Conservation (phyloP, 2,888 invertebrate species). For the Epinotia brunnichana region DNA sequence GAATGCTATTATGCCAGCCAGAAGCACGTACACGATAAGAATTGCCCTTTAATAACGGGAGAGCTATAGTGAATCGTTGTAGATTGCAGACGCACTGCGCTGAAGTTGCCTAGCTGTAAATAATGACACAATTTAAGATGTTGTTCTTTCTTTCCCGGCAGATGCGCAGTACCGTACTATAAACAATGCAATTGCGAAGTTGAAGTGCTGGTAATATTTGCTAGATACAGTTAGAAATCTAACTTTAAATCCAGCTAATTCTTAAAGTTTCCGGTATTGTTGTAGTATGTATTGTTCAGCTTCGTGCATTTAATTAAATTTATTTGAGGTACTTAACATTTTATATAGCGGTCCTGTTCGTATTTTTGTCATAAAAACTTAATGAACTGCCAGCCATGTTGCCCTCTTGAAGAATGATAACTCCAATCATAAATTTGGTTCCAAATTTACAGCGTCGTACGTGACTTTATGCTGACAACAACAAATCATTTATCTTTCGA, state of each 20-base stretch:
- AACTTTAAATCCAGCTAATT: background rate
- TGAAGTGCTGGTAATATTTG: constrained; percentile 26
- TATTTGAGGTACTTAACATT: background rate
- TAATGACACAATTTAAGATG: constrained; percentile 75
- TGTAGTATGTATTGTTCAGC: too few species aligned
- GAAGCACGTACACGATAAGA: constrained; percentile 74
- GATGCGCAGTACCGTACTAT: constrained; percentile 50
- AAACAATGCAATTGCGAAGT: constrained; percentile 35
- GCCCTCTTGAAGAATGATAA: constrained; percentile 15
- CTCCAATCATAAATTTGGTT: constrained; percentile 31
- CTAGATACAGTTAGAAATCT: constrained; percentile 17
- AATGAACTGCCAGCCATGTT: constrained; percentile 35
- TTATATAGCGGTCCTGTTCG: background rate
- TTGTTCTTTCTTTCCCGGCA: constrained; percentile 65
- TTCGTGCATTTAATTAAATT: background rate
- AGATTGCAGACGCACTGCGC: constrained; percentile 76
- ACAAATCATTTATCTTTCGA: constrained; percentile 40
- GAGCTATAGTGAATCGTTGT: constrained; percentile 73
- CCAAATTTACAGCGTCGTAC: constrained; percentile 29
- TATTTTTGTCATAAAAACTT: constrained; percentile 19
- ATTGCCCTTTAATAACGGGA: constrained; percentile 80
- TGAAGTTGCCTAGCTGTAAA: constrained; percentile 77
- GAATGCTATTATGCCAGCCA: constrained; percentile 72
- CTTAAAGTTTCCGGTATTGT: background rate
- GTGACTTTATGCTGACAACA: constrained; percentile 41